Base-by-base conservation (phyloP, 2,888 invertebrate genomes). In the Orthosia incerta region DNA sequence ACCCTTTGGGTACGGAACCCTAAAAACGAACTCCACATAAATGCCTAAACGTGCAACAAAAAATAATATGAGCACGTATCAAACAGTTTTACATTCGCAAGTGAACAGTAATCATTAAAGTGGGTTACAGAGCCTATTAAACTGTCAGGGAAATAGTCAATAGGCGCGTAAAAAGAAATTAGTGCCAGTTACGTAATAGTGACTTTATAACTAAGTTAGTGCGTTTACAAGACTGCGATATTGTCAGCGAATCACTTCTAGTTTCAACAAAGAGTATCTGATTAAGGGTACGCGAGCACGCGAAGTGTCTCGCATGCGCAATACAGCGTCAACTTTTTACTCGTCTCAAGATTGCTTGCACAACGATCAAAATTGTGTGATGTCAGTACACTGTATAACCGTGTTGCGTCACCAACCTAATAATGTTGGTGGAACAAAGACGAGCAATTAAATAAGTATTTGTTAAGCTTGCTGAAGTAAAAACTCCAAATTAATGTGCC, bases 391-490 rank as follows among this genome's bases (percentile, higher is more conserved):
- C 79, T 80, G 70, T 78, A 89, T 89, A 92, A 92, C 89, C 90
- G 91, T 90, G 89, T 95, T 95, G 88, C 95, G 90, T 95, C 95
- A 93, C 90, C 80, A 87, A 80, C 85, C 87, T 90, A 90, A 90
- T 91, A 93, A 93, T 91, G 91, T 92, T 89, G 89, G 88, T 91
- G 89, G 91, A 95, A 95, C 94, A 95, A 95, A 94, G 93, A 92
- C 89, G 89, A 91, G 90, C 92, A 94, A 95, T 95, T 95, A 95
- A 93, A 92, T 92, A 93, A 93, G 94, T 95, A 94, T 95, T 95
- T 95, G 95, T 93, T 94, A 93, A 94, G 93, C 90, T 92, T 87
- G 84, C 87, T 90, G 88, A 83, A 90, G 92, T 92, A 95, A 95
- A 95, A 95, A 95, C 93, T 87, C 92, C 92, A 94, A 94, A 93